Base-by-base conservation (phyloP, 92 coral and sea anemone genomes). In the Epizoanthus fatuus region DNA sequence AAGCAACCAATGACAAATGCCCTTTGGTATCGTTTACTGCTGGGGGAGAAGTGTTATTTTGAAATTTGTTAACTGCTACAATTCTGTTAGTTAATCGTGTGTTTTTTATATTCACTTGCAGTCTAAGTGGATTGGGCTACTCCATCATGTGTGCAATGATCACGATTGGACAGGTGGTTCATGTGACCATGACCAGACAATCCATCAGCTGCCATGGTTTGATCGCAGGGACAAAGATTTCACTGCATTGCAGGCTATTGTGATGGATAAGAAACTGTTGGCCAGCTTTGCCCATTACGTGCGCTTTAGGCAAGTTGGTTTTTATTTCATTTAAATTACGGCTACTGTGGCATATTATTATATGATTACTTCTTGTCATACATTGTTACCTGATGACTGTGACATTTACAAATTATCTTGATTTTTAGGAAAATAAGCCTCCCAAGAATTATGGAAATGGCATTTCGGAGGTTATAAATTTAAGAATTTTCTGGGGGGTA, bases 121-220 rank as follows among this genome's bases (percentile, higher is more conserved):
- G 86, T 62, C 56, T 11, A 69, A 39, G 74, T 87, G 91, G 91
- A 87, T 87, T 25, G 29, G 68, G 37, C 52, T 86, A 4, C 81
- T 86, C 53, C 81, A 80, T 51, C 91, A 87, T 72, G 91, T 87
- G 3, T 87, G 91, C 45, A 65, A 87, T 53, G 58, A 81, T 37
- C 91, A 87, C 72, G 77, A 87, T 25, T 87, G 91, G 87, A 16
- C 65, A 35, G 83, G 72, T 4, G 91, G 91, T 17, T 51, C 49
- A 35, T 81, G 91, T 38, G n/a, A 47, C 56, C 91, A 87, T 73
- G 76, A n/a, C 29, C 80, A 70, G 51, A 75, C 80, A 45, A 51
- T 38, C 4, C 90, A 78, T 35, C 38, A 47, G 19, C 86, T 81
- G 3, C 81, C 81, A 7, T 87, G 91, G 86, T 87, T 87, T 25